Evolutionary conservation across 2,113 vertebrate species (phyloP).

Genomic region (Ranitomeya imitator): DNA sequence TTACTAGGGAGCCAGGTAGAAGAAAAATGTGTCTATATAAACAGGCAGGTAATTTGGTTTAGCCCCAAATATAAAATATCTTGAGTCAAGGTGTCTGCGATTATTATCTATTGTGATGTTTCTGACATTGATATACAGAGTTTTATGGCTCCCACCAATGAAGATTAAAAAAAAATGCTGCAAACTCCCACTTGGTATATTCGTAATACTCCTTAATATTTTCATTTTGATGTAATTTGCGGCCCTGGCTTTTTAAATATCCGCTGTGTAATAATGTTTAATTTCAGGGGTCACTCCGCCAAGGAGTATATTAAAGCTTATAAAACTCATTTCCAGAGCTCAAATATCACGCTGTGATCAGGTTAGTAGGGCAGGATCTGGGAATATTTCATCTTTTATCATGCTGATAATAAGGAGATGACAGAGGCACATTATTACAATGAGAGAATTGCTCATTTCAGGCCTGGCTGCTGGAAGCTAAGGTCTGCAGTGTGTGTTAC

Average conservation of each 20-base stretch:
- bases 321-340: slow-evolving; percentile 99
- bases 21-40: slow-evolving; percentile 52
- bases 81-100: slow-evolving; percentile 79
- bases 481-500: slow-evolving; percentile 82
- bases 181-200: slow-evolving; percentile 92
- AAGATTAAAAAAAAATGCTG: slow-evolving; percentile 63
- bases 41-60: slow-evolving; percentile 87
- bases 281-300: slow-evolving; percentile 99
- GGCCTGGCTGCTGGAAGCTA: slow-evolving; percentile 90
- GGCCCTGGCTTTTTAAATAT: slow-evolving; percentile 99
- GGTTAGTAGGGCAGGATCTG: slow-evolving; percentile 99
- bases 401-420: slow-evolving; percentile 99
- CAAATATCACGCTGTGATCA: slow-evolving; percentile 99
- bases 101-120: slow-evolving; percentile 91
- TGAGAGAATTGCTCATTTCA: slow-evolving; percentile 99
- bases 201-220: slow-evolving; percentile 99
- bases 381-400: slow-evolving; percentile 99
- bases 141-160: slow-evolving; percentile 70
- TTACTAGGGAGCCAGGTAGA: slow-evolving; percentile 34
- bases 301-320: slow-evolving; percentile 99
- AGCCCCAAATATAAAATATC: slow-evolving; percentile 84
- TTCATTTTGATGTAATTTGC: slow-evolving; percentile 99
- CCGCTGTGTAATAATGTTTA: slow-evolving; percentile 99
- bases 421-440: slow-evolving; percentile 99
- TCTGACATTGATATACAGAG: slow-evolving; percentile 84